Conservation (phyloP, 53 echinoderm and acorn worm genomes). For the Henricia sp. region DNA sequence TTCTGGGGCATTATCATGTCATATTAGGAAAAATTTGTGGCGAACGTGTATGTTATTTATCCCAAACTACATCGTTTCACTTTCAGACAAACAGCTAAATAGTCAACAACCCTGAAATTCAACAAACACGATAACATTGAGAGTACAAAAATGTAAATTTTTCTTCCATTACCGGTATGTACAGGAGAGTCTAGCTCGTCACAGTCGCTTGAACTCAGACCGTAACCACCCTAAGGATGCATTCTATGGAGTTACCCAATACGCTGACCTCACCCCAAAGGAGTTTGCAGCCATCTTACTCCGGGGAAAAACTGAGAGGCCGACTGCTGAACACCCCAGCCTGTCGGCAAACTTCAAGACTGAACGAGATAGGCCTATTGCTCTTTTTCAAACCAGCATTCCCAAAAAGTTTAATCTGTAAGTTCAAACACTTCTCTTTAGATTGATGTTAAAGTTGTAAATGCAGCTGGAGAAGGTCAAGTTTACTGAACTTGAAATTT, state of each 20-base stretch:
- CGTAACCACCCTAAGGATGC: slow-evolving; percentile 70
- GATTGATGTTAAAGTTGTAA: too few species aligned
- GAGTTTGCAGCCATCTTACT: slow-evolving; percentile 77
- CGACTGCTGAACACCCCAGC: background rate
- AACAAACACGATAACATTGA: background rate
- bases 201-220: slow-evolving; percentile 58
- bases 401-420: slow-evolving; percentile 50
- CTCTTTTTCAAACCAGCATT: background rate
- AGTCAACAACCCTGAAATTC: background rate
- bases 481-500: too few species aligned
- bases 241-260: slow-evolving; percentile 85
- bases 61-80: background rate
- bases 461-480: too few species aligned
- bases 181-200: slow-evolving; percentile 79
- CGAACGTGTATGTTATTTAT: too few species aligned
- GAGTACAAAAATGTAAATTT: background rate
- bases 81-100: background rate
- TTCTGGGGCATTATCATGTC: too few species aligned
- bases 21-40: too few species aligned
- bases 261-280: slow-evolving; percentile 84
- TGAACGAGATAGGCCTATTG: background rate
- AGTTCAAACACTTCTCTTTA: too few species aligned
- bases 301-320: slow-evolving; percentile 16
- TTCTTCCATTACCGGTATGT: background rate
- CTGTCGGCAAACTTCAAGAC: background rate